Evolutionary conservation across 35 echinoderm and acorn worm genomes (phyloP).

Genomic region (Holothuria glaberrima): DNA sequence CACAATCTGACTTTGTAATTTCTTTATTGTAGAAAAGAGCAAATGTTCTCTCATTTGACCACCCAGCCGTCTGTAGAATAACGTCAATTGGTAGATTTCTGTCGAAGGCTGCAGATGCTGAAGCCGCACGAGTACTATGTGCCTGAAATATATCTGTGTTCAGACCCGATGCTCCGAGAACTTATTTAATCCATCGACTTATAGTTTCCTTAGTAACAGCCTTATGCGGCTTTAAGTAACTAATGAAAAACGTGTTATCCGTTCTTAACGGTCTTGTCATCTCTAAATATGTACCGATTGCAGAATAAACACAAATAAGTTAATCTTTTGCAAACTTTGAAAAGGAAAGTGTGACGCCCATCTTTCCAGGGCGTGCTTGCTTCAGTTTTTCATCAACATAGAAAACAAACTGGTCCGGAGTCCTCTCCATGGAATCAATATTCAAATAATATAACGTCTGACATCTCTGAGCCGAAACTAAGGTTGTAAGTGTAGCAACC

Average conservation of each 20-base stretch:
- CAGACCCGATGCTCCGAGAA: constrained; percentile 11
- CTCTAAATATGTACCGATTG: constrained; percentile 29
- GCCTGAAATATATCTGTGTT: constrained; percentile 12
- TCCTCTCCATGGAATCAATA: constrained; percentile 1
- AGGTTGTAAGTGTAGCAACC: no score
- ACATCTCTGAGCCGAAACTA: constrained; percentile 58
- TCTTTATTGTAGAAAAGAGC: constrained; percentile 34
- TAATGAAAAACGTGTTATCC: constrained; percentile 37
- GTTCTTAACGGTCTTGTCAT: background rate
- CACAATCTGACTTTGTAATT: background rate
- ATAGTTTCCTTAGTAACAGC: constrained; percentile 24
- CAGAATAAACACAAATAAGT: constrained; percentile 42
- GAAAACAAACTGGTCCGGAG: constrained; percentile 4
- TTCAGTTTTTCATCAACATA: constrained; percentile 35
- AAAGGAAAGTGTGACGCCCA: constrained; percentile 8
- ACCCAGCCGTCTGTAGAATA: constrained; percentile 40
- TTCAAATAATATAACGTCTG: constrained; percentile 18
- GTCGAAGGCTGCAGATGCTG: background rate
- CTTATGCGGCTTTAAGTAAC: constrained; percentile 23
- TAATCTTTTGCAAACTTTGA: constrained; percentile 27
- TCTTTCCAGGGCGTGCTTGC: constrained; percentile 10
- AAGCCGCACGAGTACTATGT: constrained; percentile 38
- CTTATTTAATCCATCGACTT: constrained; percentile 27
- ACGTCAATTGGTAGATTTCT: background rate
- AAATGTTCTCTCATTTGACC: background rate